phyloP scores from a whole-genome alignment of 2,797 vertebrate genomes.

The Sebastes itinus region DNA sequence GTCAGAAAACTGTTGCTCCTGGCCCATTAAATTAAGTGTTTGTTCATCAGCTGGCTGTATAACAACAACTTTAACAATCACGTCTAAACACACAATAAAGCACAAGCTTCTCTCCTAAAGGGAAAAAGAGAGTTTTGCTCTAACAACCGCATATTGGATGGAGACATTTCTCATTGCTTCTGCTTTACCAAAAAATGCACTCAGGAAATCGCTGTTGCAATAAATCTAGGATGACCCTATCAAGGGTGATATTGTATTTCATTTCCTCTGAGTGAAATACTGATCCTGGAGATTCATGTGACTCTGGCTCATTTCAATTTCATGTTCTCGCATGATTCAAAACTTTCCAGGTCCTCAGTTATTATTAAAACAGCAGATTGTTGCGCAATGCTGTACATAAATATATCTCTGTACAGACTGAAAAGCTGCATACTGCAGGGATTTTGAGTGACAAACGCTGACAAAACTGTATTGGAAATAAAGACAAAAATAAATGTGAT shows the following conservation, averaged over 20 bases:
- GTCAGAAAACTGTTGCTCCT: conserved; percentile 63
- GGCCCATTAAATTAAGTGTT: conserved; percentile 64
- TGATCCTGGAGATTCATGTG: conserved; percentile 66
- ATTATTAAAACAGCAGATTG: conserved; percentile 62
- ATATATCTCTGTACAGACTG: neutral
- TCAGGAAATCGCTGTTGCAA: conserved; percentile 78
- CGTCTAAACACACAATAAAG: conserved; percentile 70
- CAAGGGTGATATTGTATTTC: conserved; percentile 73
- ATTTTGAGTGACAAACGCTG: conserved; percentile 1
- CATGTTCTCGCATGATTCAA: conserved; percentile 58
- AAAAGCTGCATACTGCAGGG: neutral
- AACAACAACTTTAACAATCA: conserved; percentile 67
- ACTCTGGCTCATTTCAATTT: conserved; percentile 70
- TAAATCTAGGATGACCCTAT: conserved; percentile 78
- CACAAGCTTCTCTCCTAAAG: conserved; percentile 13
- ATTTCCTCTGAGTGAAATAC: conserved; percentile 74
- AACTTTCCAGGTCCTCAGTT: conserved; percentile 58
- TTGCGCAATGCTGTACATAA: conserved; percentile 20
- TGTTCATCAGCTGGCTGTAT: conserved; percentile 67
- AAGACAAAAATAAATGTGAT: conserved; percentile 4
- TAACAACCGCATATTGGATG: conserved; percentile 36
- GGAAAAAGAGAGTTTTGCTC: conserved; percentile 16
- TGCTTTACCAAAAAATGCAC: conserved; percentile 65
- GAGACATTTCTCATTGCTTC: conserved; percentile 61
- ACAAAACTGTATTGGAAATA: conserved; percentile 38